Evolutionary conservation across 2,113 vertebrate species (phyloP).

Genomic region (Orcinus orca): DNA sequence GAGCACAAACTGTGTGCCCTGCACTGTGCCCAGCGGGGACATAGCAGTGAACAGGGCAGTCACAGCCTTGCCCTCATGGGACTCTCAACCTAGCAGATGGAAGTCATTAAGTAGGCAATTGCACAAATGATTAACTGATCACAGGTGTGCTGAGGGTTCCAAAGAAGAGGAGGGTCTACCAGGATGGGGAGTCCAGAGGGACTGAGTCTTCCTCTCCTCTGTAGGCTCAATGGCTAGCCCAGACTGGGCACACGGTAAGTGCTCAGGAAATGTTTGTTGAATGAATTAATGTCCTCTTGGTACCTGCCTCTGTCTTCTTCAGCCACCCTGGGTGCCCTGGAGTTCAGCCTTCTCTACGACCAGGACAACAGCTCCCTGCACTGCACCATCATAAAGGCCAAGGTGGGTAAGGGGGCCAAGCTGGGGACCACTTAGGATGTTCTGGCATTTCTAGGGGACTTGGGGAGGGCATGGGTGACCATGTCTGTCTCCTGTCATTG

Average conservation of each 20-base stretch:
- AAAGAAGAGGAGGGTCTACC: too few relatives aligned
- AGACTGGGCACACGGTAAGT: neutral
- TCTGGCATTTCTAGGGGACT: neutral
- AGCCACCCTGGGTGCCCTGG: slow-evolving; percentile 95
- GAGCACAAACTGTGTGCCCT: neutral
- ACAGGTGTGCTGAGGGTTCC: neutral
- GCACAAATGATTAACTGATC: neutral
- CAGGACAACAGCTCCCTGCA: slow-evolving; percentile 94
- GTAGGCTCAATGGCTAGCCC: neutral
- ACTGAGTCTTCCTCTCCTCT: neutral
- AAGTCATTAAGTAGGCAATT: neutral
- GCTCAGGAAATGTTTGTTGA: neutral
- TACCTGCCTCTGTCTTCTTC: slow-evolving; percentile 18
- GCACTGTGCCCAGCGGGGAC: neutral
- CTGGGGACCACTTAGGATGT: neutral
- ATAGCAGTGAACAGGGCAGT: too few relatives aligned
- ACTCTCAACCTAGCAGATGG: neutral
- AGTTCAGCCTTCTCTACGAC: slow-evolving; percentile 94
- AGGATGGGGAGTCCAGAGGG: neutral
- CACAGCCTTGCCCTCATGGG: neutral
- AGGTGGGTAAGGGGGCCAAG: slow-evolving; percentile 81
- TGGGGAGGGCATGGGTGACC: neutral
- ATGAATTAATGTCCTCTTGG: neutral
- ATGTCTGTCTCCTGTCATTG: neutral
- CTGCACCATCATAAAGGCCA: slow-evolving; percentile 94